phyloP scores from a whole-genome alignment of 2,888 invertebrate genomes.

The Opisthograptis luteolata region DNA sequence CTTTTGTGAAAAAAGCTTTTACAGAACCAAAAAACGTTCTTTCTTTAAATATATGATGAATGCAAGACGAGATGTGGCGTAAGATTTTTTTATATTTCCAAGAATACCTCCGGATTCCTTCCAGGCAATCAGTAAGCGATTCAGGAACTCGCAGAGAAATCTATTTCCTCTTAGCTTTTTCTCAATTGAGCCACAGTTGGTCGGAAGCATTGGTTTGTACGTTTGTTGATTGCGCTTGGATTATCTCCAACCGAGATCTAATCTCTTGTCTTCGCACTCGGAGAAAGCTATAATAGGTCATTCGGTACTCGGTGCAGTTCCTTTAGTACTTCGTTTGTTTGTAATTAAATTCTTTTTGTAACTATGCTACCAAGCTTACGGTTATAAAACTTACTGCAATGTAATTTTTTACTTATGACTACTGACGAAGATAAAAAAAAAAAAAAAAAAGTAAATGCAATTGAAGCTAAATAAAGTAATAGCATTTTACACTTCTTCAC shows the following conservation, averaged over 20 bases:
- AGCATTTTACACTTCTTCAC: neutral
- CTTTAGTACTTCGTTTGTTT: slow-evolving; percentile 31
- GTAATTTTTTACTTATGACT: no score
- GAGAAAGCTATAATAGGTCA: slow-evolving; percentile 66
- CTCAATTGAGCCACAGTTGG: slow-evolving; percentile 55
- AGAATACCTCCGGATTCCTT: slow-evolving; percentile 10
- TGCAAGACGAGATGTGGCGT: slow-evolving; percentile 4
- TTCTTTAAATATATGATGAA: slow-evolving; percentile 10
- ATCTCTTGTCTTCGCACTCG: slow-evolving; percentile 62
- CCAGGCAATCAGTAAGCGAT: slow-evolving; percentile 39
- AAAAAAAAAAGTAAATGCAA: no score
- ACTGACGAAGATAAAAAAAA: no score
- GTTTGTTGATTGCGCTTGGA: slow-evolving; percentile 69
- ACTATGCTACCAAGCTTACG: neutral
- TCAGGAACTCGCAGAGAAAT: slow-evolving; percentile 46
- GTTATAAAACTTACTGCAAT: neutral
- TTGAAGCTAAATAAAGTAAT: no score
- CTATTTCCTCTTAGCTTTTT: slow-evolving; percentile 58
- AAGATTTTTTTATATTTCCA: neutral
- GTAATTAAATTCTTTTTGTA: slow-evolving; percentile 27
- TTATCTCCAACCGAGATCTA: slow-evolving; percentile 62
- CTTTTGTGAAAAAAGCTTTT: slow-evolving; percentile 33
- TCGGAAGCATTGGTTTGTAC: slow-evolving; percentile 63
- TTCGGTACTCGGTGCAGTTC: slow-evolving; percentile 36
- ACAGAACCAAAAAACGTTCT: slow-evolving; percentile 17